Base-by-base conservation (phyloP, 2,888 invertebrate genomes). In the Pterostichus madidus region DNA sequence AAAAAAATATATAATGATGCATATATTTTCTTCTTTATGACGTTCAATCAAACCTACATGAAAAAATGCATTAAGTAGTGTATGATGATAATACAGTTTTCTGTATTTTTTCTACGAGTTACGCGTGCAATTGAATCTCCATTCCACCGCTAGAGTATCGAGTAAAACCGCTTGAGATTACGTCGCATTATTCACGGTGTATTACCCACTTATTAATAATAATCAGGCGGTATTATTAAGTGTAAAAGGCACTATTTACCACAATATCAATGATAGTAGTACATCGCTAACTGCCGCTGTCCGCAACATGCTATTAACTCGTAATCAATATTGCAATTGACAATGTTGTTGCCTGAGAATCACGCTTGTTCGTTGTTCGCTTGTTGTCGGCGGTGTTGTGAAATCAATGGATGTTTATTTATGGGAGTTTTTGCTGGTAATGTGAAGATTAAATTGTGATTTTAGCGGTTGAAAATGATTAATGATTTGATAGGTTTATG, bases 261-360 rank as follows among this genome's bases (percentile, higher is more conserved):
- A 24, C 32, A 64, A 17, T 64, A 64, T 64, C 64, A 64, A 64
- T 64, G 64, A 64, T 31, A 64, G 31, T 31, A 35, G 8, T 17
- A 5, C 59, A 15, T 15, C 15, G 59, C 35, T 32, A 64, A 64
- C 64, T 17, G 64, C 31, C n/a, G 31, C 31, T n/a, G 64, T 64
- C 7, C 64, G n/a, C n/a, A 64, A 64, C 64, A 31, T 64, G 35
- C 32, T 64, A 64, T 64, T 64, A 64, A n/a, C n/a, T 7, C 6
- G 64, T 64, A 64, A 64, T 64, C 64, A 64, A 64, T 64, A 64
- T n/a, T 31, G 64, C 31, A 31, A 64, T 64, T 64, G 35, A 64
- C 64, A 64, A 64, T 24, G 64, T 59, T 59, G 59, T 59, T 49
- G 13, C n/a, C 2, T 5, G 11, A 13, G 49, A 49, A 13, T 24